Evolutionary conservation across 1,140 invertebrate species (phyloP).

Genomic region (Rhopalosiphum maidis): DNA sequence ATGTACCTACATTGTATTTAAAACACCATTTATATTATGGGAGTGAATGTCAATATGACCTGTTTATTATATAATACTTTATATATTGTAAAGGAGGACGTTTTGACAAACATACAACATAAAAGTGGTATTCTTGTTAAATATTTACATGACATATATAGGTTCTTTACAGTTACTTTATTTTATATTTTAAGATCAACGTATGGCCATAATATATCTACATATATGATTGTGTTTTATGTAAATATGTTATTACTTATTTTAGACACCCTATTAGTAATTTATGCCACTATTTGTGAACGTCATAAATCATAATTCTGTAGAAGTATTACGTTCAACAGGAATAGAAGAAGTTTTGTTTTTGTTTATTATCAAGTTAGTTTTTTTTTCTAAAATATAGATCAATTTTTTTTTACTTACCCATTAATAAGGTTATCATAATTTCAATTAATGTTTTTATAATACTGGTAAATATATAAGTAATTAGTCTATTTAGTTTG

Average conservation of each 20-base stretch:
- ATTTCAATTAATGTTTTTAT: not conserved
- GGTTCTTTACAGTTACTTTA: not conserved
- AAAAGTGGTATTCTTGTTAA: not conserved
- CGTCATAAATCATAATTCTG: not conserved
- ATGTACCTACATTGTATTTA: not conserved
- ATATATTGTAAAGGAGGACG: not conserved
- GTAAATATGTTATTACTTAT: not conserved
- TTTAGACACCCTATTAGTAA: not conserved
- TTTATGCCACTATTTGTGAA: not conserved
- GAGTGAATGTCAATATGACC: not conserved
- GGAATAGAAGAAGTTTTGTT: not conserved
- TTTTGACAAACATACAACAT: not conserved
- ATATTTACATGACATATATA: not conserved
- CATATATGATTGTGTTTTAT: not conserved
- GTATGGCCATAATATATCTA: not conserved
- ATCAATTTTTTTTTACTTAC: not conserved
- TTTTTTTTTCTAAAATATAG: not conserved
- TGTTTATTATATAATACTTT: not conserved
- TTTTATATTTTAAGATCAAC: conserved; percentile 8
- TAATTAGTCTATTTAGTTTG: too few relatives aligned
- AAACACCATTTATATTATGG: not conserved
- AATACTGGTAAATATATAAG: too few relatives aligned
- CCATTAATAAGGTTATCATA: not conserved
- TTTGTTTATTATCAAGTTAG: not conserved
- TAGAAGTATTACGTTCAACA: not conserved